Evolutionary conservation across 2,888 invertebrate species (phyloP).

Genomic region (Entomobrya proxima): DNA sequence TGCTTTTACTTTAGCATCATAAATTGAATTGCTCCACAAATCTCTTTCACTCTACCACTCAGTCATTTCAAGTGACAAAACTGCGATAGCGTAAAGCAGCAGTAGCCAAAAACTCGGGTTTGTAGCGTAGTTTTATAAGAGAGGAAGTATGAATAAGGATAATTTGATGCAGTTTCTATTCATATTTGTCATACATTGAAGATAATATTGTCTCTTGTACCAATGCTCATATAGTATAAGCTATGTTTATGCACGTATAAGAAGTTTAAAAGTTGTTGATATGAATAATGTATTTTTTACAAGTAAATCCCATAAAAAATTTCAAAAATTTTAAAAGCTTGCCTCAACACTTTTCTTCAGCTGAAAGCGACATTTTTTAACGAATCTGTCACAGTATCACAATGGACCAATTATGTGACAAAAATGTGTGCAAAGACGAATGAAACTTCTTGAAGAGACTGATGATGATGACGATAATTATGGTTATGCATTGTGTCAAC

Average conservation of each 20-base stretch:
- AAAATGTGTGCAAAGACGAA: slow-evolving; percentile 50
- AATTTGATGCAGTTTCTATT: background rate
- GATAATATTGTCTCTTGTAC: background rate
- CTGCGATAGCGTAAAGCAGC: background rate
- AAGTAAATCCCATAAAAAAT: slow-evolving; percentile 38
- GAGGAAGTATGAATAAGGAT: background rate
- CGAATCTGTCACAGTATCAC: slow-evolving; percentile 45
- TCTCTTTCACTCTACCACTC: slow-evolving; percentile 43
- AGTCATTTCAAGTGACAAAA: slow-evolving; percentile 33
- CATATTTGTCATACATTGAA: background rate
- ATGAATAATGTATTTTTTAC: background rate
- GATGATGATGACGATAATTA: slow-evolving; percentile 36
- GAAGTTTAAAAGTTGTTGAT: background rate
- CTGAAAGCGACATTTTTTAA: slow-evolving; percentile 42
- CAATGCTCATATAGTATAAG: background rate
- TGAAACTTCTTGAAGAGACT: background rate
- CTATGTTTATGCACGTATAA: too few species aligned
- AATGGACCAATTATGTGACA: slow-evolving; percentile 60
- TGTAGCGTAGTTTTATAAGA: too few species aligned
- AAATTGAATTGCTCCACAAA: slow-evolving; percentile 45
- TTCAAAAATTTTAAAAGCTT: slow-evolving; percentile 43
- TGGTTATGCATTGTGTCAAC: slow-evolving; percentile 57
- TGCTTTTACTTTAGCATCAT: slow-evolving; percentile 15
- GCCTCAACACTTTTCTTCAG: slow-evolving; percentile 20
- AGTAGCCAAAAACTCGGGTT: too few species aligned